Conservation (phyloP, 2,113 vertebrate genomes). For the Microcebus griseorufus region DNA sequence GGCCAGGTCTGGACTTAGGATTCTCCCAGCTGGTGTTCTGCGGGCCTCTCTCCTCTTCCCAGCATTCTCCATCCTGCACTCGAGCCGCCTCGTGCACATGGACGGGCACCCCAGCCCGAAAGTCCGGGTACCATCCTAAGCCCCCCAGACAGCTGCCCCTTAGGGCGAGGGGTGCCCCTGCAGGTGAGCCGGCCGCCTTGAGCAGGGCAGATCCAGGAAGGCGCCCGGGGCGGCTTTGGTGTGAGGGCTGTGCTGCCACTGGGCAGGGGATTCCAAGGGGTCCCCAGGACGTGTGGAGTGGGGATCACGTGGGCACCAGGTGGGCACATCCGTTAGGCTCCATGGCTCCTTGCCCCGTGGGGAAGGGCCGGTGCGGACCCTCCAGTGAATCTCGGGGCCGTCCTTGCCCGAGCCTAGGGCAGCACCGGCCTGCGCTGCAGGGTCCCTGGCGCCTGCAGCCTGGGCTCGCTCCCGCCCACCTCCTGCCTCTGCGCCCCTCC, state of each 20-base stretch:
- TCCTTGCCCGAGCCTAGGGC: not conserved
- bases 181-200: not conserved
- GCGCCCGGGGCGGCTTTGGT: not conserved
- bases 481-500: not conserved
- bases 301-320: not conserved
- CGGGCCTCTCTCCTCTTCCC: not conserved
- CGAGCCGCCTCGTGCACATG: not conserved
- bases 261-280: not conserved
- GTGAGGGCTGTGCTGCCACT: not conserved
- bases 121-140: not conserved
- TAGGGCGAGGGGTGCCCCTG: not conserved
- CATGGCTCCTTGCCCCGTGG: accelerated
- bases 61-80: not conserved
- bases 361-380: not conserved
- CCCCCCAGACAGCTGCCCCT: not conserved
- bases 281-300: not conserved
- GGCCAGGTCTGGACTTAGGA: not conserved
- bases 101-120: accelerated
- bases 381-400: not conserved
- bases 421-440: not conserved
- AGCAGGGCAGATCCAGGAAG: not conserved
- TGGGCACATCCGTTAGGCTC: not conserved
- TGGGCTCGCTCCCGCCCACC: not conserved
- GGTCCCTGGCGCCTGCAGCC: not conserved
- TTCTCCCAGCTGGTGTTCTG: not conserved